Evolutionary conservation across 2,797 vertebrate genomes (phyloP).

Genomic region (Cichlasoma orientale): DNA sequence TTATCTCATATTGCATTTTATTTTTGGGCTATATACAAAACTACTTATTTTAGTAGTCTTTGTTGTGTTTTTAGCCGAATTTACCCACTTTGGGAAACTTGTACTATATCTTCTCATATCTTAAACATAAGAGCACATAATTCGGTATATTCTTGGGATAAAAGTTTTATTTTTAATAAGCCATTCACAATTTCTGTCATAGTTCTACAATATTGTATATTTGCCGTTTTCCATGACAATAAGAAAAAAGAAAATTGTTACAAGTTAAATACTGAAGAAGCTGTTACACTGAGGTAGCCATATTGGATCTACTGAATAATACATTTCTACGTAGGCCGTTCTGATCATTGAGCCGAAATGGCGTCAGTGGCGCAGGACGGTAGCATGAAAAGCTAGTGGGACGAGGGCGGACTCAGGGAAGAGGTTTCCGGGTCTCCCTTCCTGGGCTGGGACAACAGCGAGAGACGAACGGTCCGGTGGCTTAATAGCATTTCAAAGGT

Average conservation of each 20-base stretch:
- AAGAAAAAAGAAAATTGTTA: neutral
- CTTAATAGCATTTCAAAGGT: constrained; percentile 56
- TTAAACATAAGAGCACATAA: neutral
- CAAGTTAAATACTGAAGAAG: constrained; percentile 34
- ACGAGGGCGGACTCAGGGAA: constrained; percentile 69
- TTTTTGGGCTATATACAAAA: neutral
- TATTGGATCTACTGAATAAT: constrained; percentile 64
- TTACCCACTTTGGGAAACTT: neutral
- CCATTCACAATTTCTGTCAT: neutral
- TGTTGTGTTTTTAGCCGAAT: neutral
- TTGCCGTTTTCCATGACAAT: neutral
- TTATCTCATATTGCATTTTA: neutral
- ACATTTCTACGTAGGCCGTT: fast-evolving
- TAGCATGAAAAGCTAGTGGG: constrained; percentile 37
- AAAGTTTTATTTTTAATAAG: neutral
- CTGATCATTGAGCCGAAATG: constrained; percentile 71
- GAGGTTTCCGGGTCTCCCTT: constrained; percentile 84
- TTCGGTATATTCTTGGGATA: neutral
- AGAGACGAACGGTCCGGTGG: constrained; percentile 49
- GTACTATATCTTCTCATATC: neutral
- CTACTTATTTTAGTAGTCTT: neutral
- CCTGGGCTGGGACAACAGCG: constrained; percentile 77
- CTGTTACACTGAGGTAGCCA: constrained; percentile 49
- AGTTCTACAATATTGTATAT: neutral
- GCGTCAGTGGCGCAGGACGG: constrained; percentile 48